These are phyloP conservation scores for Pardalotus punctatus DNA, from an alignment of 2,113 vertebrate species.

Conservation along the genomic window DNA sequence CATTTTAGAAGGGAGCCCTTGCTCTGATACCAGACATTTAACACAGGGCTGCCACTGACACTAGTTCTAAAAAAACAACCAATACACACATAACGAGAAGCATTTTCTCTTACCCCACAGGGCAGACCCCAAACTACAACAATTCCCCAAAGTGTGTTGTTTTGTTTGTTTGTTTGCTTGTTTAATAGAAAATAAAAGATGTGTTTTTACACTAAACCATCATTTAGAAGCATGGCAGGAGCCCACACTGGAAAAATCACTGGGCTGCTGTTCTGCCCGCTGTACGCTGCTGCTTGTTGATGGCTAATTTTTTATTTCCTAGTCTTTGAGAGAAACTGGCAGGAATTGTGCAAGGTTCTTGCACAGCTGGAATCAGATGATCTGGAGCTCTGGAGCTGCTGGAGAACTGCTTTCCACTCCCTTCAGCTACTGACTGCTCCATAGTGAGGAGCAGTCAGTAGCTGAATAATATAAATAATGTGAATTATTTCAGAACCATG, in stretches of 20 bases:
- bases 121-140: background rate
- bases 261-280: background rate
- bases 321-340: background rate
- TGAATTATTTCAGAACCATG: background rate
- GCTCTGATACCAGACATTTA: background rate
- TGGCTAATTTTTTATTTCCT: background rate
- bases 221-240: background rate
- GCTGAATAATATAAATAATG: too few relatives aligned
- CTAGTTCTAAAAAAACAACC: background rate
- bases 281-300: background rate
- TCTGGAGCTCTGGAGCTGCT: background rate
- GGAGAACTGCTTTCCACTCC: background rate
- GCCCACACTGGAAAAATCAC: background rate
- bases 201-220: background rate
- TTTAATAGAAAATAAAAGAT: background rate
- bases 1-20: background rate
- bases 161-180: background rate
- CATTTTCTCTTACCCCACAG: background rate
- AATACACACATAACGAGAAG: background rate
- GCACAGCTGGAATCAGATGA: background rate
- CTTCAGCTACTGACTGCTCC: background rate
- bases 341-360: background rate
- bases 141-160: background rate
- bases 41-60: background rate
- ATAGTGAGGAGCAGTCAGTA: too few relatives aligned